Evolutionary conservation across 1,140 invertebrate genomes (phyloP).

Genomic region (Conus betulinus): DNA sequence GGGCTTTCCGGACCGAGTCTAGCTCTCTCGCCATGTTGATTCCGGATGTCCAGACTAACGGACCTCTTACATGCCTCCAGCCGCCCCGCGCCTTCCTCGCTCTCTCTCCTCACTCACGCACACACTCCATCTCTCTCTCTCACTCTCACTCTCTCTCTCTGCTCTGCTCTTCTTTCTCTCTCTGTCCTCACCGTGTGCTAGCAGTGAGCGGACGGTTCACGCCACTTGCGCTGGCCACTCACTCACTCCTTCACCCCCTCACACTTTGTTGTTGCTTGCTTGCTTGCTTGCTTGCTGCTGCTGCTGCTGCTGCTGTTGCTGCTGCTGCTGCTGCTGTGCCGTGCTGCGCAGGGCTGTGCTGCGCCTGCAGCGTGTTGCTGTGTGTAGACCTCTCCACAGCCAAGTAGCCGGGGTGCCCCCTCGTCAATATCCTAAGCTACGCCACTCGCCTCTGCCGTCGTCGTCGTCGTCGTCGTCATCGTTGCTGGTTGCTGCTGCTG

Average conservation of each 20-base stretch:
- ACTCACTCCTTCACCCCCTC: background rate
- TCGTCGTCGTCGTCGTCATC: background rate
- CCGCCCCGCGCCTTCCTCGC: constrained; percentile 69
- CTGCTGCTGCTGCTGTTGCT: background rate
- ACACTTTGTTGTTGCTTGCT: background rate
- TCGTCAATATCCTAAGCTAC: background rate
- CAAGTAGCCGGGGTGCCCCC: too few species aligned
- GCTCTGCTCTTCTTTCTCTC: constrained; percentile 3
- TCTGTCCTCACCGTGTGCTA: background rate
- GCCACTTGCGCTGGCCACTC: background rate
- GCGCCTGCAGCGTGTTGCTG: background rate
- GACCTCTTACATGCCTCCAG: constrained; percentile 12
- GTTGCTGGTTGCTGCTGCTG: background rate
- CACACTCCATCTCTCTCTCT: constrained; percentile 50
- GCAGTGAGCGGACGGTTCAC: background rate
- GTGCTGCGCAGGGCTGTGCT: background rate
- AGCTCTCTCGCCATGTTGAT: background rate
- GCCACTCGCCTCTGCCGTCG: too few species aligned
- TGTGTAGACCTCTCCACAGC: background rate
- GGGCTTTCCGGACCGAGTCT: background rate
- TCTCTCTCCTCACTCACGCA: constrained; percentile 44
- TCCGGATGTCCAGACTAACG: background rate
- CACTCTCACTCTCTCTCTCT: background rate
- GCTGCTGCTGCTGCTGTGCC: background rate
- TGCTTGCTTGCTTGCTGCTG: background rate